Evolutionary conservation across 2,113 vertebrate species (phyloP), one percentile per base, ranked within the genome.

Genomic region (Fregetta grallaria): DNA sequence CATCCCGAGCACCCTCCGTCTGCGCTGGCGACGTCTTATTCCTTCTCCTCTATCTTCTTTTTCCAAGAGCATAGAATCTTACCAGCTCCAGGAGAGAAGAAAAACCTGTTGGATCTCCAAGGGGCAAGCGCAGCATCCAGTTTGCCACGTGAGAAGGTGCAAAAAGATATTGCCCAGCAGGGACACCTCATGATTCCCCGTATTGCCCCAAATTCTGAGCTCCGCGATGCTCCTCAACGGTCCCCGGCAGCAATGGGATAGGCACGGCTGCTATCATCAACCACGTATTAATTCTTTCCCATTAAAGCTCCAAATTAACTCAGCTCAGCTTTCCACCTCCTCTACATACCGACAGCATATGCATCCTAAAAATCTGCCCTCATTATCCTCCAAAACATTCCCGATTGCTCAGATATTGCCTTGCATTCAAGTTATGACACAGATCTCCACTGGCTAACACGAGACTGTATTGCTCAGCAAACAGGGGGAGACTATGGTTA

Each of bases 1-100:
- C 3, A 0, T 16, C 40, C 36, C 0, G 0, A 58, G 20, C 59
- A 73, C 22, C 21, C 38, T 79, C 76, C 8, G 4, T 11, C 38
- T 21, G 44, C 34, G 40, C 26, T 78, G 63, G 17, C 0, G 4
- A n/a, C 4, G 30, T 14, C 47, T 71, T 45, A 42, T 3, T 86
- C 53, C 42, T 82, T 42, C 74, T 73, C 50, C 19, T 74, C 32
- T 11, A 11, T 7, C 32, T 26, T 42, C 34, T 65, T 55, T 47
- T 58, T 71, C 58, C 15, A 49, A 66, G 36, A 92, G 5, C 23
- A n/a, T 26, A 18, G 68, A 49, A 88, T 34, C 38, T 58, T 29
- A 38, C 25, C 55, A 76, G 32, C n/a, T 94, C 34, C 76, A 58
- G 45, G 21, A 26, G 34, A 68, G 66, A 29, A 44, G 62, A 58